Percentiles rank a stretch among this genome's conserved stretches.
Conservation (phyloP, 2,113 vertebrate genomes). For the Scomber colias region DNA sequence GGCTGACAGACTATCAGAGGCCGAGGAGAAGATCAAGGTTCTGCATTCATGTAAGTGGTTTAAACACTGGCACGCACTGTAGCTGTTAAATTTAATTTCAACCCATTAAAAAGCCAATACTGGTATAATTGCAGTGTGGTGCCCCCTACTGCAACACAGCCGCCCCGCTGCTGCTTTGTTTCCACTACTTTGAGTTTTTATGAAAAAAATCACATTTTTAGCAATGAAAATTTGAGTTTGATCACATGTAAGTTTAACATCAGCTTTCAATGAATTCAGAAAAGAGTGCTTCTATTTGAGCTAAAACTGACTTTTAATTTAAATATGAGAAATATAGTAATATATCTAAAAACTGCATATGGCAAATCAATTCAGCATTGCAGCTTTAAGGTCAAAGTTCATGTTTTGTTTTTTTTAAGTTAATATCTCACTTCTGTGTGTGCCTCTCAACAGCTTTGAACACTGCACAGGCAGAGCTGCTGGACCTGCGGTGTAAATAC, state of each 20-base stretch:
- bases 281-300: not conserved
- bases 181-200: conserved; percentile 4
- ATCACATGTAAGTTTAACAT: not conserved
- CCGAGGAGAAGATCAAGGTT: conserved; percentile 95
- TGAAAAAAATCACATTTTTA: not conserved
- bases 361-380: conserved; percentile 2
- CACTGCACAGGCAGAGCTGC: conserved; percentile 93
- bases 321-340: not conserved
- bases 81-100: conserved; percentile 47
- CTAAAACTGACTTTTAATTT: conserved; percentile 1
- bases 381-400: conserved; percentile 58
- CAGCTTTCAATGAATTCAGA: not conserved
- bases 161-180: conserved; percentile 19
- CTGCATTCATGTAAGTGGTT: conserved; percentile 91
- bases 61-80: conserved; percentile 32
- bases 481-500: conserved; percentile 94
- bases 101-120: conserved; percentile 23
- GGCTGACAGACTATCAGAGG: conserved; percentile 91
- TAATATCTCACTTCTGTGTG: conserved; percentile 38
- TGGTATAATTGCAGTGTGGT: conserved; percentile 12
- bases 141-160: conserved; percentile 47
- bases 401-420: conserved; percentile 11
- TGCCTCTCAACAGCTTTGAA: conserved; percentile 88
- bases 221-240: not conserved
- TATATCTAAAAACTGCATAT: not conserved